Evolutionary conservation across 2,797 vertebrate genomes (phyloP), one percentile per base, ranked within the genome.

Genomic region (Artibeus jamaicensis): DNA sequence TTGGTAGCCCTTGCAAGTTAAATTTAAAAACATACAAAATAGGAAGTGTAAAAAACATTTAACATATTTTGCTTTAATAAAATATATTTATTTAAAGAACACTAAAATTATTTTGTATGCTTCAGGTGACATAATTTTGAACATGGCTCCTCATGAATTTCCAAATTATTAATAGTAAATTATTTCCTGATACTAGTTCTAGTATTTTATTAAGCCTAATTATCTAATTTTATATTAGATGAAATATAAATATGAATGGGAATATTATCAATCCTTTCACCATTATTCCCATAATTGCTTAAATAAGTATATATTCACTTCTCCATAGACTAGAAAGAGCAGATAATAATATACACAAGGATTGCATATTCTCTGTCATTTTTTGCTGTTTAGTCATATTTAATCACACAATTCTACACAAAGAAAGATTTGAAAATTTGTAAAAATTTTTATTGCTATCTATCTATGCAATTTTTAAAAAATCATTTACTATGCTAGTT

Each of bases 141-240:
- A 89, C 86, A 84, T 81, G 10, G 16, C 1, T 57, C 37, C 26
- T 74, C 87, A 19, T 42, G 10, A 82, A 59, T 37, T 92, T 93
- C 59, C n/a, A 92, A 85, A 57, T 92, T 89, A 93, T 83, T 87
- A 87, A 24, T 73, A 81, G 84, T 90, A 92, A 44, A 85, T 84
- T 46, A 85, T 87, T 92, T 96, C 32, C 65, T 90, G 59, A 85
- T 34, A 55, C 24, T 73, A 55, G 29, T 65, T 85, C 55, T 55
- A 21, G 53, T 65, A 39, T 89, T 95, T 85, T 87, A 81, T 68
- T 76, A 76, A 37, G 53, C 68, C 46, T 79, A 79, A 71, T 50
- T 67, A 16, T 39, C 68, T 18, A 37, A 89, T 83, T 91, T 95
- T 85, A 67, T 7, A 70, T 74, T 84, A 92, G 32, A 95, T 86